Percentiles rank a stretch among this genome's conserved stretches.
These are phyloP conservation scores for Mimas tiliae DNA, from an alignment of 2,888 invertebrate genomes.

Conservation along the genomic window DNA sequence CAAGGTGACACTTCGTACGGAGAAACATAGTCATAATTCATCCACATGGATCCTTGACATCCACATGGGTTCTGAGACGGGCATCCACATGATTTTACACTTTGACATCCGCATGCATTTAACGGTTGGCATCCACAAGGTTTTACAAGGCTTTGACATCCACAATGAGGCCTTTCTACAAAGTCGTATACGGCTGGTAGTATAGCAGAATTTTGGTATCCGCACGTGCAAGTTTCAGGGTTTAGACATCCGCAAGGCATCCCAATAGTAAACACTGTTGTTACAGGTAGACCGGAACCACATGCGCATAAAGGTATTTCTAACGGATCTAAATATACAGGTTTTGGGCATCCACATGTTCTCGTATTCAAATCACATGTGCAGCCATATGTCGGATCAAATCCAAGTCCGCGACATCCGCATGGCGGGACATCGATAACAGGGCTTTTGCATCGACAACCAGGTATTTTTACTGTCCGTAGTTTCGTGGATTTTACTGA, in stretches of 20 bases:
- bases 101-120: slow-evolving; percentile 34
- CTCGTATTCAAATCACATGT: slow-evolving; percentile 34
- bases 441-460: slow-evolving; percentile 39
- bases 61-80: slow-evolving; percentile 29
- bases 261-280: slow-evolving; percentile 8
- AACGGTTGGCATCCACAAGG: slow-evolving; percentile 27
- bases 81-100: slow-evolving; percentile 7
- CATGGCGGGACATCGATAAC: slow-evolving; percentile 31
- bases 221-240: slow-evolving; percentile 27
- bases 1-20: slow-evolving; percentile 5
- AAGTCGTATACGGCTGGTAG: slow-evolving; percentile 27
- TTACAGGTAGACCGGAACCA: slow-evolving; percentile 3
- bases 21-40: neutral
- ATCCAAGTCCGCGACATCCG: slow-evolving; percentile 32
- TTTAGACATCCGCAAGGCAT: slow-evolving; percentile 26
- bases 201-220: slow-evolving; percentile 27
- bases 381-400: slow-evolving; percentile 31
- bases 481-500: slow-evolving; percentile 27
- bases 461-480: slow-evolving; percentile 22
- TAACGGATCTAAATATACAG: slow-evolving; percentile 33
- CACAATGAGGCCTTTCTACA: slow-evolving; percentile 27
- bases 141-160: slow-evolving; percentile 10
- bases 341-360: slow-evolving; percentile 37
- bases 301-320: slow-evolving; percentile 41
- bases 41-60: slow-evolving; percentile 32